Conservation (phyloP, 2,113 vertebrate species). For the Brachyistius frenatus region DNA sequence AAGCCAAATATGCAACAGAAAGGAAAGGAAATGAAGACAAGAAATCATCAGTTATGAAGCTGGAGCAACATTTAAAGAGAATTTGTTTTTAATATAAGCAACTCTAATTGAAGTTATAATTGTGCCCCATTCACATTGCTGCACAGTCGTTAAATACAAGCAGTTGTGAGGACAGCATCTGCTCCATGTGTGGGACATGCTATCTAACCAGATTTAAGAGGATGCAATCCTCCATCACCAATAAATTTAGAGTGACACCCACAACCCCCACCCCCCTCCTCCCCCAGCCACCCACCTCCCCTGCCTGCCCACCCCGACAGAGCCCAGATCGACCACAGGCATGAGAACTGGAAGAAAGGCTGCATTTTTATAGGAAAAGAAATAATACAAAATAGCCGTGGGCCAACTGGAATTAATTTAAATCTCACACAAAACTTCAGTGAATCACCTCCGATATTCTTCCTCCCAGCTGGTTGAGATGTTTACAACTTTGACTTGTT, state of each 20-base stretch:
- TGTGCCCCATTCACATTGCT: conserved; percentile 5
- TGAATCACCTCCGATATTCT: conserved; percentile 59
- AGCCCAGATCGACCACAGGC: conserved; percentile 42
- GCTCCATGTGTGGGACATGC: conserved; percentile 30
- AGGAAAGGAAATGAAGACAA: neutral
- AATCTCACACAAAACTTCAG: conserved; percentile 67
- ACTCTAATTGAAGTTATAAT: neutral
- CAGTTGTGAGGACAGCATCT: conserved; percentile 5
- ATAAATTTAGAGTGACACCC: conserved; percentile 58
- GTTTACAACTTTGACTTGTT: conserved; percentile 68
- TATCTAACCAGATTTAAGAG: conserved; percentile 30
- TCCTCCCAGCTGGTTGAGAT: conserved; percentile 62
- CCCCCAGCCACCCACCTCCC: neutral
- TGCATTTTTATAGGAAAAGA: conserved; percentile 55
- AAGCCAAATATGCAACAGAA: neutral
- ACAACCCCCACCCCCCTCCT: conserved; percentile 7
- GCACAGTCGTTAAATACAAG: conserved; percentile 9
- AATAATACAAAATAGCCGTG: conserved; percentile 71
- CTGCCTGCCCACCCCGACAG: conserved; percentile 2
- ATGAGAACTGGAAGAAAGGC: conserved; percentile 34
- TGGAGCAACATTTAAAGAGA: neutral
- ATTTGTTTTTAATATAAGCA: neutral
- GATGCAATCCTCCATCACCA: neutral
- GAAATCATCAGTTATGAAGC: too few species aligned
- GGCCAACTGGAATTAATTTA: conserved; percentile 74